Evolutionary conservation across 2,888 invertebrate species (phyloP).

Genomic region (Synanthedon myopaeformis): DNA sequence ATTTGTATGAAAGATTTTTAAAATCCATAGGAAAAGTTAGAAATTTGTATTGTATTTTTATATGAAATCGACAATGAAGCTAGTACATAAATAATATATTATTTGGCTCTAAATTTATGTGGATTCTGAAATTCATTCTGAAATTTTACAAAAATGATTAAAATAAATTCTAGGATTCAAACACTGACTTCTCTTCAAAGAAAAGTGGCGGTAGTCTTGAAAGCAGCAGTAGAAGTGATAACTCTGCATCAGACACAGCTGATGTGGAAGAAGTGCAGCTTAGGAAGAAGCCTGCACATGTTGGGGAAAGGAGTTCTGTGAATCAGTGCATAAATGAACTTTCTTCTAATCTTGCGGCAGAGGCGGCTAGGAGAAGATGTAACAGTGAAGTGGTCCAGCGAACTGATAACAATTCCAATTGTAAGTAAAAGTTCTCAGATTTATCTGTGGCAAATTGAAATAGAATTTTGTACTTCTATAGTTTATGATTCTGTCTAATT

Average conservation of each 20-base stretch:
- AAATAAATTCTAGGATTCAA: slow-evolving; percentile 31
- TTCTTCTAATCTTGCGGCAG: slow-evolving; percentile 66
- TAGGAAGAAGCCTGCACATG: slow-evolving; percentile 40
- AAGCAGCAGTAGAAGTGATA: slow-evolving; percentile 46
- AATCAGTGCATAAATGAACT: slow-evolving; percentile 80
- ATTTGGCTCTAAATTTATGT: background rate
- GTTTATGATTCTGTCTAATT: no score
- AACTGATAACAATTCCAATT: slow-evolving; percentile 7
- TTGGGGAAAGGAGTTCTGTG: slow-evolving; percentile 60
- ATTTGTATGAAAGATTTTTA: background rate
- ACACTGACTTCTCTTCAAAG: slow-evolving; percentile 49
- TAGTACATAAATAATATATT: background rate
- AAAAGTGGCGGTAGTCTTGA: slow-evolving; percentile 42
- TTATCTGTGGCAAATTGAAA: background rate
- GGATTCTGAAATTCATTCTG: background rate
- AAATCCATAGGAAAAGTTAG: background rate
- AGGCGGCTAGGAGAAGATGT: slow-evolving; percentile 54
- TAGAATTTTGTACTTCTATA: no score
- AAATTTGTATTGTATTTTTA: background rate
- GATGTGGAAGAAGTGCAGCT: slow-evolving; percentile 54
- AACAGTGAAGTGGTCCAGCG: slow-evolving; percentile 63
- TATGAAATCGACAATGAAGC: background rate
- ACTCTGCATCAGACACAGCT: slow-evolving; percentile 33
- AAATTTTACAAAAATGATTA: background rate
- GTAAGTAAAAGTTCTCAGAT: background rate